Percentiles rank a stretch among this genome's conserved stretches.
Conservation (phyloP, 2,113 vertebrate species). For the Chaetura pelagica region DNA sequence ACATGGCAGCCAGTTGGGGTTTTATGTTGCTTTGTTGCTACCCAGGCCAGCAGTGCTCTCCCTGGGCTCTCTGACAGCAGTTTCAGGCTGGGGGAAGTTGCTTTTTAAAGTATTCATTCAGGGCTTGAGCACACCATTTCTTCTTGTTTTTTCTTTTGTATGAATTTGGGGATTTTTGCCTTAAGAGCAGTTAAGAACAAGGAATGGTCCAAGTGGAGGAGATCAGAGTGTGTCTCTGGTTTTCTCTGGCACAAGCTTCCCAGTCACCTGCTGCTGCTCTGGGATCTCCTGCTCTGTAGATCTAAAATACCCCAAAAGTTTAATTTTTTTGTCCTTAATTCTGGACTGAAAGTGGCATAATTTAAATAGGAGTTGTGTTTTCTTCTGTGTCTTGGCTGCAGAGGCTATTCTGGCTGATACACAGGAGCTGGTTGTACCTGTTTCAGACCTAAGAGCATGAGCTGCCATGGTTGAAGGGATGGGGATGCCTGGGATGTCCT, state of each 20-base stretch:
- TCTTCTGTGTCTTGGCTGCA: not conserved
- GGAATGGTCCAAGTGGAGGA: not conserved
- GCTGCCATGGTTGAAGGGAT: not conserved
- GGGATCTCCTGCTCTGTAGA: not conserved
- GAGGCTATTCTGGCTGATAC: not conserved
- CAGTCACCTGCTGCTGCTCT: not conserved
- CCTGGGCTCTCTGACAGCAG: not conserved
- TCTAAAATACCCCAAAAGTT: not conserved
- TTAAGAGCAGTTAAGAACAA: not conserved
- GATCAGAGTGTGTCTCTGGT: not conserved
- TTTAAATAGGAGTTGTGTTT: not conserved
- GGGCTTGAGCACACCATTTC: not conserved
- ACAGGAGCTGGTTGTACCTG: fast-evolving
- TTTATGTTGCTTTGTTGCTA: not conserved
- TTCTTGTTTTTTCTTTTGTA: too few species aligned
- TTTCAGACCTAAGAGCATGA: not conserved
- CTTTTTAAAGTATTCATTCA: not conserved
- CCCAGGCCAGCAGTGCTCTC: not conserved
- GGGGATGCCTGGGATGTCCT: not conserved
- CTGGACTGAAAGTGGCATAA: not conserved
- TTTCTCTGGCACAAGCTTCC: not conserved
- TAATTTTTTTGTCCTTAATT: not conserved
- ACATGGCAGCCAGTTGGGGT: not conserved
- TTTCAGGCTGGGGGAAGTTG: not conserved
- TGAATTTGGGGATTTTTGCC: not conserved